These are phyloP conservation scores for Coreoperca whiteheadi DNA, from an alignment of 2,113 vertebrate genomes.

Conservation along the genomic window DNA sequence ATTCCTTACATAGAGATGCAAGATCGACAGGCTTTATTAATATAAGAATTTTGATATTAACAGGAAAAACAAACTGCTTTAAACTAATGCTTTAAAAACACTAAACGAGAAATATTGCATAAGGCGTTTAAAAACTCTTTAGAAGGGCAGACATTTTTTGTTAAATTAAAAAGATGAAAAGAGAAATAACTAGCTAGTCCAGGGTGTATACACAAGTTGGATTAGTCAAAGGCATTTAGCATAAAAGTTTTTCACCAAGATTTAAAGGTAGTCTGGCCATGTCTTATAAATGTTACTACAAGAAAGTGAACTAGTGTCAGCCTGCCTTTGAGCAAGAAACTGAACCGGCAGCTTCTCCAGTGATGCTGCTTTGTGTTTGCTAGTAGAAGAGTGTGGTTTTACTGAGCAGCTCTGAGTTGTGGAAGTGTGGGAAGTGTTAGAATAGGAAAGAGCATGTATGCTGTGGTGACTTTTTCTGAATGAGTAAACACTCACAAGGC, in stretches of 20 bases:
- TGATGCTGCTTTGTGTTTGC: not conserved
- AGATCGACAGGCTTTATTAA: too few species aligned
- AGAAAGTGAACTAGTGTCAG: not conserved
- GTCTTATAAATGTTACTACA: not conserved
- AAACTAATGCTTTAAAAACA: not conserved
- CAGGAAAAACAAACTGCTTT: not conserved
- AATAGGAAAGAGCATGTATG: not conserved
- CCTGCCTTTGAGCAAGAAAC: not conserved
- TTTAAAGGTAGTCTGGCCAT: not conserved
- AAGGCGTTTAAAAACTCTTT: not conserved
- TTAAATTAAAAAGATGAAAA: not conserved
- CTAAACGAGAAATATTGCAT: not conserved
- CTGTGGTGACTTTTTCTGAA: not conserved
- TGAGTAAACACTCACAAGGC: not conserved
- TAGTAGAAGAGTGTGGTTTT: not conserved
- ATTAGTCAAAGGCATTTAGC: not conserved
- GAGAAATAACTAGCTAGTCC: not conserved
- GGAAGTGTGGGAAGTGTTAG: too few species aligned
- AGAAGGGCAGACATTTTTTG: not conserved
- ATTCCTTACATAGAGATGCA: slow-evolving; percentile 12
- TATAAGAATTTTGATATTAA: not conserved
- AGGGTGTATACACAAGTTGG: not conserved
- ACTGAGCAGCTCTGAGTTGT: not conserved
- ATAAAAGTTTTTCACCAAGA: not conserved
- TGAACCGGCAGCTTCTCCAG: not conserved